phyloP scores from a whole-genome alignment of 2,797 vertebrate genomes.

The Enteromius treurensis region DNA sequence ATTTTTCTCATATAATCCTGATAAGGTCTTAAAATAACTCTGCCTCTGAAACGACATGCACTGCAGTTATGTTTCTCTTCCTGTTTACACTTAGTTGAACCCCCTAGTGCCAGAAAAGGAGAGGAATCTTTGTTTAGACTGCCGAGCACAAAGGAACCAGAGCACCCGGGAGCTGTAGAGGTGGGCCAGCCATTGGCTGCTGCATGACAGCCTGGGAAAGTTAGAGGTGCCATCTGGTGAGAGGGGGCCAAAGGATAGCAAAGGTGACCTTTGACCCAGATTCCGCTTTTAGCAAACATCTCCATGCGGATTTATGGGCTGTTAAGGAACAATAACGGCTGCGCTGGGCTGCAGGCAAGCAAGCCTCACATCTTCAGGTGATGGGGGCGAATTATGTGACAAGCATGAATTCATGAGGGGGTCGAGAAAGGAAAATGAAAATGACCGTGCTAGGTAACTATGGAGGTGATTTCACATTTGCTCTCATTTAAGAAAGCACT shows the following conservation, averaged over 20 bases:
- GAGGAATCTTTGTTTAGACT: constrained; percentile 69
- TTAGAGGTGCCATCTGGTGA: constrained; percentile 80
- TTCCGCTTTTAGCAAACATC: constrained; percentile 82
- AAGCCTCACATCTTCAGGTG: constrained; percentile 67
- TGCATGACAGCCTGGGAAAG: constrained; percentile 81
- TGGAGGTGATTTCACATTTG: constrained; percentile 38
- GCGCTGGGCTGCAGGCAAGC: constrained; percentile 59
- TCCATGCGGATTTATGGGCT: constrained; percentile 77
- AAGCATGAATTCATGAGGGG: constrained; percentile 45
- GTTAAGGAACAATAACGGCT: constrained; percentile 77
- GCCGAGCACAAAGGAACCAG: constrained; percentile 44
- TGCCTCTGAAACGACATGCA: constrained; percentile 49
- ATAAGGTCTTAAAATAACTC: constrained; percentile 38
- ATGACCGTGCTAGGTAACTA: constrained; percentile 38
- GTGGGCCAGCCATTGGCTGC: constrained; percentile 51
- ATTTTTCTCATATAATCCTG: constrained; percentile 12
- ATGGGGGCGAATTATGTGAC: constrained; percentile 53
- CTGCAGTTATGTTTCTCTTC: constrained; percentile 67
- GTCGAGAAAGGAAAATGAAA: constrained; percentile 36
- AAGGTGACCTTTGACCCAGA: constrained; percentile 80
- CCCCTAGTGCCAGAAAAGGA: constrained; percentile 65
- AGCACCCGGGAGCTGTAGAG: constrained; percentile 47
- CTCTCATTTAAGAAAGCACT: neutral
- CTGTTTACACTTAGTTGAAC: constrained; percentile 68
- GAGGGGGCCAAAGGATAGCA: constrained; percentile 77